Evolutionary conservation across 23 tunicate genomes (phyloP).

Genomic region (Oikopleura vanhoeffeni): DNA sequence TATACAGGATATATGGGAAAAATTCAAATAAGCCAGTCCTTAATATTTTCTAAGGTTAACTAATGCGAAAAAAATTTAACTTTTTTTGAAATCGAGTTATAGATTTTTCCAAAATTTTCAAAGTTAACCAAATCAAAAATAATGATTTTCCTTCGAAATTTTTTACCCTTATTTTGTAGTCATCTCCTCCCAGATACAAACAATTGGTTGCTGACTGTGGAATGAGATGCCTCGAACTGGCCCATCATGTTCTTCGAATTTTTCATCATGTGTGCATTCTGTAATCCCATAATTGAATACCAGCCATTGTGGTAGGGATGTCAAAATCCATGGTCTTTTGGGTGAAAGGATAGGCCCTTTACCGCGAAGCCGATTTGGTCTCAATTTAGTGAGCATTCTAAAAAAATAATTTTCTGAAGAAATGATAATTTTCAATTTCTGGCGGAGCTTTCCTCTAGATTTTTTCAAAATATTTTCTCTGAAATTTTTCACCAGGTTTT

Average conservation of each 20-base stretch:
- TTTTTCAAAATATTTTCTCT: too few relatives aligned
- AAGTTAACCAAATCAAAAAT: too few relatives aligned
- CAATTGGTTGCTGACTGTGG: slow-evolving; percentile 85
- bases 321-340: slow-evolving; percentile 74
- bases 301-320: slow-evolving; percentile 61
- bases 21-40: too few relatives aligned
- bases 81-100: too few relatives aligned
- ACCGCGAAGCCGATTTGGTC: slow-evolving; percentile 77
- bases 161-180: slow-evolving; percentile 76
- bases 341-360: slow-evolving; percentile 83
- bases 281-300: slow-evolving; percentile 88
- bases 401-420: slow-evolving; percentile 71
- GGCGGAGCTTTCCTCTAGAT: neutral
- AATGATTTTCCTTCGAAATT: too few relatives aligned
- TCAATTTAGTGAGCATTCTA: too few relatives aligned
- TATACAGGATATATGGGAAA: too few relatives aligned
- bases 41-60: too few relatives aligned
- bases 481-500: too few relatives aligned
- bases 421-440: slow-evolving; percentile 16
- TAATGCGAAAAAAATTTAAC: too few relatives aligned
- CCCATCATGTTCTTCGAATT: slow-evolving; percentile 97
- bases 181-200: slow-evolving; percentile 99
- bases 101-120: too few relatives aligned
- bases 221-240: slow-evolving; percentile 90
- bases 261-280: slow-evolving; percentile 84